Percentiles rank a stretch among this genome's conserved stretches.
Conservation (phyloP, 2,888 invertebrate genomes). For the Brenthis hecate region DNA sequence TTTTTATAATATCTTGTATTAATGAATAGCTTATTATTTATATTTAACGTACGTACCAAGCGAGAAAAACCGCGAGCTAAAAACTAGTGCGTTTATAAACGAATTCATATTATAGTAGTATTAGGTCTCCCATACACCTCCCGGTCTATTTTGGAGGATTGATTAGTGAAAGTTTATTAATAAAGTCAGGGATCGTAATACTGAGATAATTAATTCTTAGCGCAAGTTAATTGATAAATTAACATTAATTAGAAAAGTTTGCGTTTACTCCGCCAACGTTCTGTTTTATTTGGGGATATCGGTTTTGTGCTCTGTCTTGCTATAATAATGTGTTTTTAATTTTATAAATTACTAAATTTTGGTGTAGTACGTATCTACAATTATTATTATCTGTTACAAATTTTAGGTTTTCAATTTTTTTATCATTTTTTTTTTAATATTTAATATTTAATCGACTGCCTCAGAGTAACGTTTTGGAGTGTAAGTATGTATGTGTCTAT, state of each 20-base stretch:
- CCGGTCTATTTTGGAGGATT: constrained; percentile 57
- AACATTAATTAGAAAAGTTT: constrained; percentile 79
- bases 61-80: no score
- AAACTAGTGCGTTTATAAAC: no score
- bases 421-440: no score
- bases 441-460: no score
- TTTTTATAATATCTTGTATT: no score
- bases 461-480: no score
- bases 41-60: not conserved
- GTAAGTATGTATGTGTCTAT: no score
- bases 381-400: no score
- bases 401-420: no score
- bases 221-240: constrained; percentile 79
- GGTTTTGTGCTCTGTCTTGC: constrained; percentile 32
- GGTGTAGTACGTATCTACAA: no score
- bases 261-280: constrained; percentile 49
- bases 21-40: not conserved
- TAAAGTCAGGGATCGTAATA: constrained; percentile 76
- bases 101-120: not conserved
- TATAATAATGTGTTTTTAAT: constrained; percentile 24
- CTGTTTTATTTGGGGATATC: constrained; percentile 44
- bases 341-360: constrained; percentile 1
- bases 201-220: constrained; percentile 79
- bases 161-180: constrained; percentile 79
- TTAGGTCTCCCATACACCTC: constrained; percentile 23